Base-by-base conservation (phyloP, 2,113 vertebrate species). In the Rattus rattus region DNA sequence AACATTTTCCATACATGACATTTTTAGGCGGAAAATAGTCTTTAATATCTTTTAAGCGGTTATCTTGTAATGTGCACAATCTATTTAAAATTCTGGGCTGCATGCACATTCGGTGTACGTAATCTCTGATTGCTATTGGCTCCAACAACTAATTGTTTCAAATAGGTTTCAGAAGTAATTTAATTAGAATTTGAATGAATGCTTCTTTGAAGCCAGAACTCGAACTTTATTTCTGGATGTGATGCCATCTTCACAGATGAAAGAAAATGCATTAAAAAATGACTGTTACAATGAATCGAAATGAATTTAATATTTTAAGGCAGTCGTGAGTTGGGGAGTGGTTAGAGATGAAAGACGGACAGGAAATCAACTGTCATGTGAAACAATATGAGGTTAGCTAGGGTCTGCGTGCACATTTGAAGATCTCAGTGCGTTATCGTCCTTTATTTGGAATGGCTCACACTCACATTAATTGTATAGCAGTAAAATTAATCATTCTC, bases 101-200 rank as follows among this genome's bases (percentile, higher is more conserved):
- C n/a, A 90, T 80, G 76, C 83, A 79, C 92, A 88, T 96, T 94
- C 73, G 63, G 19, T 96, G 36, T 90, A 69, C 76, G 14, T 73
- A 91, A 95, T 93, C 54, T 96, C 70, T 94, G 89, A 96, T 95
- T 95, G 90, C 84, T 94, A 73, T 73, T 90, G 65, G 11, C 26
- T 83, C 70, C 39, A 92, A 56, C 91, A 95, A 80, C 52, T 96
- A 95, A 97, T 96, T 92, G 89, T 94, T 96, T 95, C 95, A 96
- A 96, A 96, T 92, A 95, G 91, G 54, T 95, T 97, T 98, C 90
- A 79, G 91, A 56, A 93, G 87, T 96, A 96, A 97, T 96, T 94
- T 93, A 97, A 97, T 97, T 96, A 94, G 75, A 96, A 97, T 96
- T 94, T 97, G 93, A 98, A 96, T 92, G 65, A 97, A 94, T 95